Conservation (phyloP, 2,797 vertebrate species). For the Liparis tanakae region DNA sequence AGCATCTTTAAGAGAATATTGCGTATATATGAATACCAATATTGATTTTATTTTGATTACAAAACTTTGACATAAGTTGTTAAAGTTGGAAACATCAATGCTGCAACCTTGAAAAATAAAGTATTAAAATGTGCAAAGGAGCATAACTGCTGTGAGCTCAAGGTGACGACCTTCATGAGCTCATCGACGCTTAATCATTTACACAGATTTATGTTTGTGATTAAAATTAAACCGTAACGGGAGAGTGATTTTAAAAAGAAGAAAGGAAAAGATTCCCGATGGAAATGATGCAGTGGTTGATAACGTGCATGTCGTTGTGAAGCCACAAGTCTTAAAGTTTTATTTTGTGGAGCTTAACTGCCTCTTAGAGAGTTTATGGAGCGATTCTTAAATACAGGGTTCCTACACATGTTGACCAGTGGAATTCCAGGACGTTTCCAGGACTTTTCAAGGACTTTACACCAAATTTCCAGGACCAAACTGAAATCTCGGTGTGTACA, state of each 20-base stretch:
- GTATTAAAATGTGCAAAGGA: conserved; percentile 5
- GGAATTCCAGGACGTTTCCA: too few species aligned
- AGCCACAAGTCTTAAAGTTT: background rate
- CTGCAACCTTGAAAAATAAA: background rate
- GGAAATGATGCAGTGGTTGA: background rate
- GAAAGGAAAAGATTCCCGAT: background rate
- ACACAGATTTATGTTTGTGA: background rate
- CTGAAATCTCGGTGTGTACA: too few species aligned
- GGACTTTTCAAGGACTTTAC: too few species aligned
- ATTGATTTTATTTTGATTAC: background rate
- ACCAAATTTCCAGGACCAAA: too few species aligned
- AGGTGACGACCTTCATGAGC: conserved; percentile 4
- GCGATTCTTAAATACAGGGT: background rate
- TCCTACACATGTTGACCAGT: too few species aligned
- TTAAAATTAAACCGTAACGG: background rate
- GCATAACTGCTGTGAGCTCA: conserved; percentile 6
- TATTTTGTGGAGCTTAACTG: background rate
- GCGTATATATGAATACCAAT: background rate
- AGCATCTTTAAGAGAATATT: background rate
- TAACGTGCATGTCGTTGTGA: background rate
- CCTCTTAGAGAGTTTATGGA: background rate
- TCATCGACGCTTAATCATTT: background rate
- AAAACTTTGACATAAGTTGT: background rate
- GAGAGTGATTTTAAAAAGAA: background rate
- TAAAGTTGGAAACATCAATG: background rate